Conservation (phyloP, 30 jellyfish, hydroid and myxozoan genomes). For the Nemopilema nomurai region DNA sequence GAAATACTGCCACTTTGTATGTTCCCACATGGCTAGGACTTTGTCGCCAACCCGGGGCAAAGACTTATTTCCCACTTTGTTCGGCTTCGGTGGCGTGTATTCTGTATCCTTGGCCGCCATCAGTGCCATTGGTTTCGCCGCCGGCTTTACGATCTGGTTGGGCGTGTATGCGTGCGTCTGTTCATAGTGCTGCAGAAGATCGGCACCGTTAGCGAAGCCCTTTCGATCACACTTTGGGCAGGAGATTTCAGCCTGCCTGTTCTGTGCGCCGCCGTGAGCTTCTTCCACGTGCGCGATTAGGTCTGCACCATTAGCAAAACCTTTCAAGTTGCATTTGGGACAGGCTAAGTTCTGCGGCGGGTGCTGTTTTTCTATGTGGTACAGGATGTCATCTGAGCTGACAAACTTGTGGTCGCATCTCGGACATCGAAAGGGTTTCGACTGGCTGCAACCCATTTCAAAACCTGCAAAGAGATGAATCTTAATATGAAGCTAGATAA, state of each 20-base stretch:
- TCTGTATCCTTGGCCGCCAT: background rate
- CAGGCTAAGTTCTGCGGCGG: conserved; percentile 2
- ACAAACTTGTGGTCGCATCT: conserved; percentile 27
- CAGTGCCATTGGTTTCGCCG: background rate
- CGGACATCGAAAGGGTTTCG: conserved; percentile 42
- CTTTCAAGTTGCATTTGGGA: conserved; percentile 57
- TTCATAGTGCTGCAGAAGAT: conserved; percentile 36
- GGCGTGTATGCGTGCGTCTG: background rate
- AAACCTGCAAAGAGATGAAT: background rate
- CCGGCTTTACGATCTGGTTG: background rate
- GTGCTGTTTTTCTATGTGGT: background rate
- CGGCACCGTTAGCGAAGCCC: conserved; percentile 61
- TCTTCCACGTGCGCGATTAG: conserved; percentile 31
- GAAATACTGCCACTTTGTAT: conserved; percentile 85
- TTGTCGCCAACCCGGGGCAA: conserved; percentile 28
- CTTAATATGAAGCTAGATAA: background rate
- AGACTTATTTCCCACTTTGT: conserved; percentile 11
- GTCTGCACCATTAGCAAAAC: conserved; percentile 56
- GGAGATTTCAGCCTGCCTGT: background rate
- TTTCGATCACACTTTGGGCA: conserved; percentile 63
- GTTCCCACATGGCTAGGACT: conserved; percentile 84
- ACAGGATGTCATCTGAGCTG: conserved; percentile 21
- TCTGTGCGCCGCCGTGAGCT: background rate
- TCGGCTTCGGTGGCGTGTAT: background rate
- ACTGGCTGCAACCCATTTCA: conserved; percentile 44